Percentiles rank a stretch among this genome's conserved stretches.
These are phyloP conservation scores for Zaprionus bogoriensis DNA, from an alignment of 2,888 invertebrate genomes.

Conservation along the genomic window DNA sequence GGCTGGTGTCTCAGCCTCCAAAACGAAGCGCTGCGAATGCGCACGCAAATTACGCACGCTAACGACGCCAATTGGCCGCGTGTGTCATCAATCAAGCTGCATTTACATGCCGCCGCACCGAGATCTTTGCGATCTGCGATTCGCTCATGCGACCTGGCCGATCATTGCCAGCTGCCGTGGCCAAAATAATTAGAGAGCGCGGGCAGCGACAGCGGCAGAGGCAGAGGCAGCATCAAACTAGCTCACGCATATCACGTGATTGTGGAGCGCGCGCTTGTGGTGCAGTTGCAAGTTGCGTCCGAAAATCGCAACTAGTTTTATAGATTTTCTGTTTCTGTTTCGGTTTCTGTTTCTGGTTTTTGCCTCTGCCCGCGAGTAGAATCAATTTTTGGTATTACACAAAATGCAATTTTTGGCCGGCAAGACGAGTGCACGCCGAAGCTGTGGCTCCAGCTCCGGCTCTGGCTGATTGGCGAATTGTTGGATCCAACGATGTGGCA, in stretches of 20 bases:
- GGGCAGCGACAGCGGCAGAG: no score
- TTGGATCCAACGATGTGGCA: slow-evolving; percentile 12
- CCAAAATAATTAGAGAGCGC: slow-evolving; percentile 61
- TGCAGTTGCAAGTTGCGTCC: slow-evolving; percentile 12
- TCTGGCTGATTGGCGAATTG: background rate
- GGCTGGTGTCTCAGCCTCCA: background rate
- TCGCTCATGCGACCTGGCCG: slow-evolving; percentile 41
- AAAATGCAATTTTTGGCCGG: slow-evolving; percentile 35
- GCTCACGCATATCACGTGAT: slow-evolving; percentile 59
- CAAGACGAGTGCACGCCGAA: slow-evolving; percentile 22
- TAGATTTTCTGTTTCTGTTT: slow-evolving; percentile 13
- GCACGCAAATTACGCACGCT: slow-evolving; percentile 53
- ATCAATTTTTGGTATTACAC: slow-evolving; percentile 39
- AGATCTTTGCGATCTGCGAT: no score
- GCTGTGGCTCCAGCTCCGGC: background rate
- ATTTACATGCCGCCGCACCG: slow-evolving; percentile 58
- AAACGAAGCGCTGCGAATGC: background rate
- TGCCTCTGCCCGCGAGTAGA: no score
- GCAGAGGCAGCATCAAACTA: slow-evolving; percentile 42
- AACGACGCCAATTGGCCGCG: slow-evolving; percentile 50
- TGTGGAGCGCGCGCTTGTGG: background rate
- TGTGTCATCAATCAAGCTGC: slow-evolving; percentile 64
- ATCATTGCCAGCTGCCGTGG: slow-evolving; percentile 51
- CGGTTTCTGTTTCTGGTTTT: background rate
- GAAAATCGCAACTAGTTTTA: slow-evolving; percentile 55